A percentile compares a stretch with the other conserved stretches of the same genome.
Conservation (phyloP, 1,140 invertebrate genomes). For the Drosophila repletoides region DNA sequence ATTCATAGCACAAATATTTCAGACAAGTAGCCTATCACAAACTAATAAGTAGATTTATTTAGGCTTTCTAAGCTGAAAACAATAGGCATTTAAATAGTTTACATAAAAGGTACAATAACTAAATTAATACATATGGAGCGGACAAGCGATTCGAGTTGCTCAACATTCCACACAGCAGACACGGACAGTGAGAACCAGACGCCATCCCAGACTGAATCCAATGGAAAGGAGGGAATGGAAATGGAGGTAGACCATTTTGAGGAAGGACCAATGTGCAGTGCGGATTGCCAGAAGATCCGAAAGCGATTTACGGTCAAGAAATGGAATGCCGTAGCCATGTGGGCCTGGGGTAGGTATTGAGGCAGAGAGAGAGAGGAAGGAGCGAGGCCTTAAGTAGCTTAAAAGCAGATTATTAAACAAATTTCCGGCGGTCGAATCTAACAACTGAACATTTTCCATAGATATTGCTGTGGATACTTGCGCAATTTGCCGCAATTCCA, state of each 20-base stretch:
- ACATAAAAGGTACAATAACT: not conserved
- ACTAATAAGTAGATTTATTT: not conserved
- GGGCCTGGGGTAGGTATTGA: slow-evolving; percentile 95
- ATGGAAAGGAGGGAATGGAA: not conserved
- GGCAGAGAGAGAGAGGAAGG: no score
- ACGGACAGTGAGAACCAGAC: slow-evolving; percentile 6
- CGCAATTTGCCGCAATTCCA: slow-evolving; percentile 99
- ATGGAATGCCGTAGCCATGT: slow-evolving; percentile 98
- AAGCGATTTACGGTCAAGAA: slow-evolving; percentile 96
- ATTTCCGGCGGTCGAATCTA: slow-evolving; percentile 52
- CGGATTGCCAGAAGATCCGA: slow-evolving; percentile 85
- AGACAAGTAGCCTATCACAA: not conserved
- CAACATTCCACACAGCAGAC: slow-evolving; percentile 3
- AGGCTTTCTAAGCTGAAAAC: not conserved
- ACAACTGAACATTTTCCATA: no score
- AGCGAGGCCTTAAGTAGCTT: slow-evolving; percentile 32
- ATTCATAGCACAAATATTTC: no score
- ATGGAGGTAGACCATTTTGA: not conserved
- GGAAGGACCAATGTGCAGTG: slow-evolving; percentile 87
- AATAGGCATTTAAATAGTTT: not conserved
- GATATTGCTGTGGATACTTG: slow-evolving; percentile 99
- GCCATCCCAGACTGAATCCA: not conserved
- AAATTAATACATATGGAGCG: slow-evolving; percentile 28
- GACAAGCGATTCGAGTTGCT: slow-evolving; percentile 11
- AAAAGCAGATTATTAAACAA: slow-evolving; percentile 60